phyloP scores from a whole-genome alignment of 1,140 invertebrate species.

The Idris sp. region DNA sequence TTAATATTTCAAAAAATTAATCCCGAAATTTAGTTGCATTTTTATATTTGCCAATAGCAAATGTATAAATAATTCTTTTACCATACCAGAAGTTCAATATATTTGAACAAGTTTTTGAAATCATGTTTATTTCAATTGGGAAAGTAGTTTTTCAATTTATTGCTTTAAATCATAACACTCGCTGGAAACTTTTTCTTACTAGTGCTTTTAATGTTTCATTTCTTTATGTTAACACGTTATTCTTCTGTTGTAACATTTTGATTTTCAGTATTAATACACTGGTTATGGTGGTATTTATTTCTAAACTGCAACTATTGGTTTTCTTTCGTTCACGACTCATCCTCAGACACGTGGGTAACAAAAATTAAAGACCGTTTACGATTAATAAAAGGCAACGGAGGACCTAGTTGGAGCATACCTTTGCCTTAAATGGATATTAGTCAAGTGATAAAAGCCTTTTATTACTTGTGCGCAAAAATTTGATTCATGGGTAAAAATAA shows the following conservation, averaged over 20 bases:
- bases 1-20: too few relatives aligned
- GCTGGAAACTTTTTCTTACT: slow-evolving; percentile 31
- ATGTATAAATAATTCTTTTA: too few relatives aligned
- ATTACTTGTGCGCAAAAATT: slow-evolving; percentile 18
- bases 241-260: slow-evolving; percentile 48
- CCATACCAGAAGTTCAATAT: too few relatives aligned
- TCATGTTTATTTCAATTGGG: too few relatives aligned
- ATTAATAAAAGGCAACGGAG: slow-evolving; percentile 67
- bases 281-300: slow-evolving; percentile 40
- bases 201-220: slow-evolving; percentile 46
- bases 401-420: slow-evolving; percentile 76
- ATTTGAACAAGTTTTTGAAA: too few relatives aligned
- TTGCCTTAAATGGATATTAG: slow-evolving; percentile 52
- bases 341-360: slow-evolving; percentile 36
- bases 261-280: slow-evolving; percentile 51
- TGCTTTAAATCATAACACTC: slow-evolving; percentile 3
- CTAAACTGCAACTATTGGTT: slow-evolving; percentile 25
- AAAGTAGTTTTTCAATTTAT: too few relatives aligned
- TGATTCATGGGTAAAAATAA: slow-evolving; percentile 23
- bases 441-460: slow-evolving; percentile 44
- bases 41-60: too few relatives aligned
- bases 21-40: too few relatives aligned
- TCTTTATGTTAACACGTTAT: slow-evolving; percentile 52
- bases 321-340: slow-evolving; percentile 50
- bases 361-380: slow-evolving; percentile 22